Evolutionary conservation across 1,140 invertebrate species (phyloP), one percentile per base, ranked within the genome.

Genomic region (Bombus confusus): DNA sequence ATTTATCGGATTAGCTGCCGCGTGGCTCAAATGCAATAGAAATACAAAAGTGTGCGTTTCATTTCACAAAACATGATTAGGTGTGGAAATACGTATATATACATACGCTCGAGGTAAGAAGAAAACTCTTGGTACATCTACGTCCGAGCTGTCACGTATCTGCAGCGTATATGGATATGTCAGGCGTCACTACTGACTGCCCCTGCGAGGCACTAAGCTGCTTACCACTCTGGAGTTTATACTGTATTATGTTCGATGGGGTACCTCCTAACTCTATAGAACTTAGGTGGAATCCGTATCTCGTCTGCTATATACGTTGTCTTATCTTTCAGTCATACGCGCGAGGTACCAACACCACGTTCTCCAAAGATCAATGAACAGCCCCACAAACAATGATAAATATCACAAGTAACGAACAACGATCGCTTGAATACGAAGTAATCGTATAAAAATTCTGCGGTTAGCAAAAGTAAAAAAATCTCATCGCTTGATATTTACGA

Each of bases 171-270:
- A 91, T 87, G 93, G 93, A 94, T 94, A 92, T 94, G 94, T 94
- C 93, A 95, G 93, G 94, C 94, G 94, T 95, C 94, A 95, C 89
- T 52, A 52, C 47, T 94, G 93, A 52, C 47, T 94, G 93, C 93
- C 93, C 93, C 93, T 93, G 89, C 92, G 92, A 93, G 92, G 91
- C 93, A 94, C 91, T 95, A 95, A 95, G 94, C 95, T 88, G 94
- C 94, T 95, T 95, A 94, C 89, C 91, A 93, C 93, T 93, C 93
- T 93, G 91, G 93, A 94, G 93, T 94, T 95, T 95, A 94, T 91
- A 92, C 91, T 93, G 91, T 92, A 85, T 85, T 85, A 80, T 85
- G 93, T 90, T 86, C 91, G 91, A 93, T 93, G 92, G 93, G 91
- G 93, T 95, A 93, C 94, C 91, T 93, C 88, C 94, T 93, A 94